Conservation (phyloP, 1,140 invertebrate genomes). For the Metaphire vulgaris region DNA sequence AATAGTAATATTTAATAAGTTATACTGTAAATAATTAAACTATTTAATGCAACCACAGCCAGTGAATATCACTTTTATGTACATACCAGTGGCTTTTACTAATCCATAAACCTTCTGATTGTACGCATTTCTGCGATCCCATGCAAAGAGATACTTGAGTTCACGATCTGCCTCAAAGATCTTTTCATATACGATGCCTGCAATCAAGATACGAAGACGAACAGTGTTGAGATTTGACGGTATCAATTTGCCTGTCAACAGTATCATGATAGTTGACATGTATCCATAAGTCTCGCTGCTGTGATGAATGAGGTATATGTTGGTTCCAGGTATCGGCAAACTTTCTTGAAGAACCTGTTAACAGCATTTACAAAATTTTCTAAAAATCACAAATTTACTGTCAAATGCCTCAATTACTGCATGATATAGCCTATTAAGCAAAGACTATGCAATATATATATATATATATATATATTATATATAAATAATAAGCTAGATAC, state of each 20-base stretch:
- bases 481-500: too few relatives aligned
- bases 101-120: slow-evolving; percentile 79
- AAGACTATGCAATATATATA: too few relatives aligned
- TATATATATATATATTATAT: too few relatives aligned
- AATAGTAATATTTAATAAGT: too few relatives aligned
- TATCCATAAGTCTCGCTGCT: slow-evolving; percentile 86
- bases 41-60: too few relatives aligned
- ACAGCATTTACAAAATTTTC: too few relatives aligned
- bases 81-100: slow-evolving; percentile 50
- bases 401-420: too few relatives aligned
- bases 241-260: slow-evolving; percentile 70
- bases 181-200: slow-evolving; percentile 81
- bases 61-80: too few relatives aligned
- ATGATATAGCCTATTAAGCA: too few relatives aligned
- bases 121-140: slow-evolving; percentile 95
- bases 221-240: slow-evolving; percentile 76
- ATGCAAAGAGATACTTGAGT: slow-evolving; percentile 87
- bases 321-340: slow-evolving; percentile 82
- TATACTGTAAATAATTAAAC: too few relatives aligned
- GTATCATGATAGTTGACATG: slow-evolving; percentile 81
- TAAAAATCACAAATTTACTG: too few relatives aligned
- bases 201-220: slow-evolving; percentile 77
- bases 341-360: slow-evolving; percentile 90
- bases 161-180: slow-evolving; percentile 92
- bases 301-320: slow-evolving; percentile 83